These are phyloP conservation scores for Caenorhabditis brenneri DNA, from an alignment of 1,140 invertebrate genomes.

Conservation along the genomic window DNA sequence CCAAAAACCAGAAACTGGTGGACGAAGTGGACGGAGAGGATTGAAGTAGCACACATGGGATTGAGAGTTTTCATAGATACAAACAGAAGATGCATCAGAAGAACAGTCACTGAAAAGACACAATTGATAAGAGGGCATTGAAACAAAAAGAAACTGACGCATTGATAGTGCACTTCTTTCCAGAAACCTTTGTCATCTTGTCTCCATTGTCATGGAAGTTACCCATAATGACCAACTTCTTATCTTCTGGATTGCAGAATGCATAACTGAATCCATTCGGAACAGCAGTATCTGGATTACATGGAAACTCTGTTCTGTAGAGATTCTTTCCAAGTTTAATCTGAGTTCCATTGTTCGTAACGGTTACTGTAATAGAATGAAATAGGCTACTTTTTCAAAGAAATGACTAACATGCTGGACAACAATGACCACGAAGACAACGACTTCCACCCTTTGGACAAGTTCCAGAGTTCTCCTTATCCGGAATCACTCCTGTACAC, in stretches of 20 bases:
- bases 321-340: background rate
- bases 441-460: background rate
- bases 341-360: background rate
- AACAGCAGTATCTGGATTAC: background rate
- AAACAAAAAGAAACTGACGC: background rate
- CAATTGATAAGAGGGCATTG: background rate
- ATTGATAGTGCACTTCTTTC: background rate
- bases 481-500: background rate
- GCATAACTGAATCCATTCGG: background rate
- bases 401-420: background rate
- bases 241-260: background rate
- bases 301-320: background rate
- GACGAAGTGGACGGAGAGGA: background rate
- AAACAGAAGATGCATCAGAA: background rate
- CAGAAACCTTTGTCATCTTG: background rate
- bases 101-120: background rate
- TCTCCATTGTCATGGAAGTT: background rate
- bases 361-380: background rate
- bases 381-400: background rate
- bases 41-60: constrained; percentile 2
- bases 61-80: background rate
- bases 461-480: background rate
- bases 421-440: background rate
- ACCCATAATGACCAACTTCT: background rate
- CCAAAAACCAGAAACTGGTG: background rate